Base-by-base conservation (phyloP, 2,888 invertebrate genomes). In the Abrostola triplasia region DNA sequence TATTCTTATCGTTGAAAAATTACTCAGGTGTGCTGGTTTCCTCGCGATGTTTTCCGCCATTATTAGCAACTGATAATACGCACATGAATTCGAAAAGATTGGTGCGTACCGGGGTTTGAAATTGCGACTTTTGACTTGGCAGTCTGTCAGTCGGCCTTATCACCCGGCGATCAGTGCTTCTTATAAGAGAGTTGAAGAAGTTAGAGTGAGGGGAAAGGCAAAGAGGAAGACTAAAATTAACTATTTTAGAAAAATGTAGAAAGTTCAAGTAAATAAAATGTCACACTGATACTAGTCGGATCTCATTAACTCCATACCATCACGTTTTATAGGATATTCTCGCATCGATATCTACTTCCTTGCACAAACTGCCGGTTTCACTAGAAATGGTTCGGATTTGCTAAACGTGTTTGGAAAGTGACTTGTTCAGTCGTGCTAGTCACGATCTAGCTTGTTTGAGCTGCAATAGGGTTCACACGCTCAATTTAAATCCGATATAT, bases 371-470 rank as follows among this genome's bases (percentile, higher is more conserved):
- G 74, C 66, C 61, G 73, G 83, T 86, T 84, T 84, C 81, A 68
- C 84, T 87, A 84, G 85, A 88, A 88, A 90, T 87, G 86, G 90
- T 84, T 81, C 81, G 87, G 87, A 87, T 85, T 85, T 82, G 76
- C 80, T 49, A 86, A 92, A 92, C 93, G 76, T 83, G 93, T 92
- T 79, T 92, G 88, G 93, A 92, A 93, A 92, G 92, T 88, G 81
- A 82, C 81, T 80, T 67, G 78, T 74, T 79, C 84, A 88, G 84
- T 83, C 85, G 88, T 87, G 73, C 82, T 76, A 68, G 79, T 79
- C 81, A 79, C 81, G 84, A 82, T 75, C 66, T 73, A 71, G 78
- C 69, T 70, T 67, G 36, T 40, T 12, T 35, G 5, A 58, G 53
- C 52, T 66, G 36, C 44, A 42, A 9, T 44, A 72, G 77, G 72